These are phyloP conservation scores for Drosophila emarginata DNA, from an alignment of 2,888 invertebrate species.

Conservation along the genomic window DNA sequence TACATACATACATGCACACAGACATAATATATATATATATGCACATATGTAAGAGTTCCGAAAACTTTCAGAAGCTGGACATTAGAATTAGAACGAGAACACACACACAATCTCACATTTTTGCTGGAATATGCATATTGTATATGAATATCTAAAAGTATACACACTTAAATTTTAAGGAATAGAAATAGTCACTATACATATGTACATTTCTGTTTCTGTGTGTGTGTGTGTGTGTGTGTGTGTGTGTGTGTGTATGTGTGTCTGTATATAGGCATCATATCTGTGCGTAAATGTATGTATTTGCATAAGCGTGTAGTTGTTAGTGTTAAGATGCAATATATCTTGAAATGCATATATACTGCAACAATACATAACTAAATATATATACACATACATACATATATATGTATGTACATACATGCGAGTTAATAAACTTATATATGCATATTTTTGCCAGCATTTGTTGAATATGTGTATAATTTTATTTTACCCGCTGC, in stretches of 20 bases:
- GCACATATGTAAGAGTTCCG: constrained; percentile 34
- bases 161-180: constrained; percentile 57
- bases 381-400: background rate
- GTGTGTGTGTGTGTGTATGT: background rate
- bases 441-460: constrained; percentile 3
- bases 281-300: background rate
- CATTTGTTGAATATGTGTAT: background rate
- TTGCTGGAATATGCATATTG: constrained; percentile 65
- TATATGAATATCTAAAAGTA: constrained; percentile 58
- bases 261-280: constrained; percentile 1
- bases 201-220: constrained; percentile 27
- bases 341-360: background rate
- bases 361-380: constrained; percentile 10
- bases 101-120: constrained; percentile 45
- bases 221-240: background rate
- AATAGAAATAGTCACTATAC: constrained; percentile 22
- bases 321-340: background rate
- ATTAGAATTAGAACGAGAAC: constrained; percentile 52
- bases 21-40: constrained; percentile 6
- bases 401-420: background rate
- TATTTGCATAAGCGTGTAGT: constrained; percentile 6
- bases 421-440: constrained; percentile 2
- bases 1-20: constrained; percentile 2
- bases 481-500: constrained; percentile 10
- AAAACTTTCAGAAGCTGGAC: constrained; percentile 58